A percentile compares a stretch with the other conserved stretches of the same genome.
phyloP scores from a whole-genome alignment of 2,797 vertebrate species.

The Octomys mimax region DNA sequence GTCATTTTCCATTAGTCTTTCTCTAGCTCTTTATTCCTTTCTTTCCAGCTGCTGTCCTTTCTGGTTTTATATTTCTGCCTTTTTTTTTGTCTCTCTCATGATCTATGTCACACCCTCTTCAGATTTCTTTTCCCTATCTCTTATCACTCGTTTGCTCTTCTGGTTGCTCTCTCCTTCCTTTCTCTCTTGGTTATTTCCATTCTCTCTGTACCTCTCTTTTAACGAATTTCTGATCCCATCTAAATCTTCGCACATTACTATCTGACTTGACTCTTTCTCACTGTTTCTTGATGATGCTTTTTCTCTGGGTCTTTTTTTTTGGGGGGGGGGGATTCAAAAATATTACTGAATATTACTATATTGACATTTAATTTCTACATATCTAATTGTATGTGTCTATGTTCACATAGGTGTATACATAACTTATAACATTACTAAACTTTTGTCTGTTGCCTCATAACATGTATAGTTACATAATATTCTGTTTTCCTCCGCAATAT shows the following conservation, averaged over 20 bases:
- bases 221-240: background rate
- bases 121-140: background rate
- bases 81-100: background rate
- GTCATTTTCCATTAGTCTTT: background rate
- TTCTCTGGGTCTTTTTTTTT: background rate
- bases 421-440: background rate
- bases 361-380: background rate
- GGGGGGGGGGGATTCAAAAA: background rate
- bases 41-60: background rate
- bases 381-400: constrained; percentile 4
- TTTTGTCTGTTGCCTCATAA: background rate
- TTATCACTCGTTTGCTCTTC: background rate
- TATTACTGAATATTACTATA: background rate
- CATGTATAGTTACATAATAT: background rate
- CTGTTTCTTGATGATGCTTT: background rate
- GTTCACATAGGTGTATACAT: background rate
- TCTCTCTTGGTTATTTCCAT: background rate
- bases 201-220: background rate
- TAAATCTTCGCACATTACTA: background rate
- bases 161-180: background rate
- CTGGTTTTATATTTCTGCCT: background rate
- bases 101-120: background rate
- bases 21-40: background rate
- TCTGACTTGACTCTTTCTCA: background rate
- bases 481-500: background rate